Evolutionary conservation across 1,140 invertebrate species (phyloP).

Genomic region (Cepaea nemoralis): DNA sequence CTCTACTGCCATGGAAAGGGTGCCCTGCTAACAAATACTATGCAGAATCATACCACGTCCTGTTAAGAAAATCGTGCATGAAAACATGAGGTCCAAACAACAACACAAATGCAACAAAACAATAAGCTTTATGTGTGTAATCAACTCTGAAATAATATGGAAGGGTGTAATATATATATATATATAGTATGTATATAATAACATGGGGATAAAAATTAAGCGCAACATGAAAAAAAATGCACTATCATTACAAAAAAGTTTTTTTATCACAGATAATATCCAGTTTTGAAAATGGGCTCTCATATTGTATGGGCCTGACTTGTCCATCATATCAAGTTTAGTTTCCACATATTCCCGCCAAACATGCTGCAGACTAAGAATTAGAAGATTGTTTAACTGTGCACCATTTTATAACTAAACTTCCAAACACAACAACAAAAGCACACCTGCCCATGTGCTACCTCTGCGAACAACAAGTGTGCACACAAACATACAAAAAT

Average conservation of each 20-base stretch:
- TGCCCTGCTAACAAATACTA: not conserved
- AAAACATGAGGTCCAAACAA: not conserved
- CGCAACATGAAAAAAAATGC: not conserved
- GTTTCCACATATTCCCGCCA: too few relatives aligned
- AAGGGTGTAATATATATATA: too few relatives aligned
- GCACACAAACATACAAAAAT: too few relatives aligned
- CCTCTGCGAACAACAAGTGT: too few relatives aligned
- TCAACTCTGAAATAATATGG: not conserved
- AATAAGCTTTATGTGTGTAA: not conserved
- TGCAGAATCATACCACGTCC: not conserved
- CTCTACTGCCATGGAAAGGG: too few relatives aligned
- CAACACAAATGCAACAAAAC: not conserved
- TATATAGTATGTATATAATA: not conserved
- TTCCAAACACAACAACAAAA: too few relatives aligned
- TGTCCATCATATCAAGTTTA: too few relatives aligned
- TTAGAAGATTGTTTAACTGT: too few relatives aligned
- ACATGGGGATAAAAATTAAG: not conserved
- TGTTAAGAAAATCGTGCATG: not conserved
- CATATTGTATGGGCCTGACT: not conserved
- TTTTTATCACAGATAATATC: constrained; percentile 18
- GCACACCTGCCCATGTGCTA: too few relatives aligned
- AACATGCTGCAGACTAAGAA: too few relatives aligned
- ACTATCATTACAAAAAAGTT: not conserved
- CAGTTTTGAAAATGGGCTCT: not conserved
- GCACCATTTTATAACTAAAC: not conserved